A percentile compares a stretch with the other conserved stretches of the same genome.
These are phyloP conservation scores for Sphaeramia orbicularis DNA, from an alignment of 2,797 vertebrate genomes.

Conservation along the genomic window DNA sequence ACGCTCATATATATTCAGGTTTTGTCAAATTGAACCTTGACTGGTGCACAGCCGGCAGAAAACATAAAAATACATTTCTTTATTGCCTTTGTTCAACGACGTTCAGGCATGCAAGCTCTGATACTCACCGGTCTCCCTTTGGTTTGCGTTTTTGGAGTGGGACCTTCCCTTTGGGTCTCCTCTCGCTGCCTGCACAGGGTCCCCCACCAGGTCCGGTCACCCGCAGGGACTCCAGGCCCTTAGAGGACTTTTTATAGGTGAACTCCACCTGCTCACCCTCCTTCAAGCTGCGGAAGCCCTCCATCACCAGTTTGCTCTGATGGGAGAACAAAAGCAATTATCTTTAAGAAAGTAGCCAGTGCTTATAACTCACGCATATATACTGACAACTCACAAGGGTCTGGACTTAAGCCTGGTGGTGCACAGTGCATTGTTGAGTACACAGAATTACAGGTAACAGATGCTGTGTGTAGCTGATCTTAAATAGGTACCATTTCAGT, in stretches of 20 bases:
- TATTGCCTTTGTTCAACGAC: background rate
- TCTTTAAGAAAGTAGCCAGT: conserved; percentile 30
- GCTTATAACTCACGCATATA: conserved; percentile 2
- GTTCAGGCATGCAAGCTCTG: background rate
- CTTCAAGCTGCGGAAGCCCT: conserved; percentile 97
- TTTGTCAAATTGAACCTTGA: conserved; percentile 2
- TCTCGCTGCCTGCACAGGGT: conserved; percentile 94
- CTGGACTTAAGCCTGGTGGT: conserved; percentile 3
- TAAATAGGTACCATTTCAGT: background rate
- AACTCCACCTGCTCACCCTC: conserved; percentile 97
- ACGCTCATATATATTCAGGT: conserved; percentile 1
- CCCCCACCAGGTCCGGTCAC: conserved; percentile 94
- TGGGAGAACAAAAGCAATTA: conserved; percentile 40
- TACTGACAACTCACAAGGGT: conserved; percentile 22
- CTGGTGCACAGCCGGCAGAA: background rate
- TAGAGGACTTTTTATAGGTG: conserved; percentile 96
- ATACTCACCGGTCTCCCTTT: conserved; percentile 94
- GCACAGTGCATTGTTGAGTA: too few relatives aligned
- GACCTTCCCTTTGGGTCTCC: conserved; percentile 94
- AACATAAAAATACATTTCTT: background rate
- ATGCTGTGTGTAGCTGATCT: background rate
- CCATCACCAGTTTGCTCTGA: conserved; percentile 99
- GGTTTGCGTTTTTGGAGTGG: conserved; percentile 93
- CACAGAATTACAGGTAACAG: too few relatives aligned
- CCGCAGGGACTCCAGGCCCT: conserved; percentile 94